These are phyloP conservation scores for Gadopsis bispinosus DNA, from an alignment of 2,797 vertebrate genomes.

Conservation along the genomic window DNA sequence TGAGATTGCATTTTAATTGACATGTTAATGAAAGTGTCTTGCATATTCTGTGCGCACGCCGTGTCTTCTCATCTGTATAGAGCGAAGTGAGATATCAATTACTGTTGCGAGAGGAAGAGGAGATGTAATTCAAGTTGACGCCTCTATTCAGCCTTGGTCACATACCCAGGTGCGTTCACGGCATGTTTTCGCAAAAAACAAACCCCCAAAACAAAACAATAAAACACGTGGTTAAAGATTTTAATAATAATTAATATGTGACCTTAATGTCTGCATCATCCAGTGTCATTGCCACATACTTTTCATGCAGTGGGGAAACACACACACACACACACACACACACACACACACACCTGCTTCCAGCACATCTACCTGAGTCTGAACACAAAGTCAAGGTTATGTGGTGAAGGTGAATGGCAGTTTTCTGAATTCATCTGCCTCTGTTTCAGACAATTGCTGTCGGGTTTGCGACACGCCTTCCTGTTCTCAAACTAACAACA, in stretches of 20 bases:
- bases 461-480: conserved; percentile 45
- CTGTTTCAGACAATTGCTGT: conserved; percentile 45
- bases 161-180: conserved; percentile 14
- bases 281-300: conserved; percentile 28
- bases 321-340: conserved; percentile 17
- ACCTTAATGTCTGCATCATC: conserved; percentile 22
- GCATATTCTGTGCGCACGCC: conserved; percentile 47
- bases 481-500: conserved; percentile 67
- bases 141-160: conserved; percentile 21
- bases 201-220: neutral
- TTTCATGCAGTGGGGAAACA: neutral
- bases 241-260: conserved; percentile 14
- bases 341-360: conserved; percentile 39
- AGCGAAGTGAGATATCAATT: conserved; percentile 66
- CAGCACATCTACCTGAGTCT: conserved; percentile 41
- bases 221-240: neutral
- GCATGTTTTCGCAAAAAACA: neutral
- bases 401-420: conserved; percentile 60
- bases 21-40: conserved; percentile 63
- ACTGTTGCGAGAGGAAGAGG: conserved; percentile 41
- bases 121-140: conserved; percentile 24
- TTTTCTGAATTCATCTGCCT: conserved; percentile 26
- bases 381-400: conserved; percentile 70
- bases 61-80: conserved; percentile 43
- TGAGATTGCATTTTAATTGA: conserved; percentile 69